Evolutionary conservation across 2,888 invertebrate genomes (phyloP), one percentile per base, ranked within the genome.

Genomic region (Polymixis flavicincta): DNA sequence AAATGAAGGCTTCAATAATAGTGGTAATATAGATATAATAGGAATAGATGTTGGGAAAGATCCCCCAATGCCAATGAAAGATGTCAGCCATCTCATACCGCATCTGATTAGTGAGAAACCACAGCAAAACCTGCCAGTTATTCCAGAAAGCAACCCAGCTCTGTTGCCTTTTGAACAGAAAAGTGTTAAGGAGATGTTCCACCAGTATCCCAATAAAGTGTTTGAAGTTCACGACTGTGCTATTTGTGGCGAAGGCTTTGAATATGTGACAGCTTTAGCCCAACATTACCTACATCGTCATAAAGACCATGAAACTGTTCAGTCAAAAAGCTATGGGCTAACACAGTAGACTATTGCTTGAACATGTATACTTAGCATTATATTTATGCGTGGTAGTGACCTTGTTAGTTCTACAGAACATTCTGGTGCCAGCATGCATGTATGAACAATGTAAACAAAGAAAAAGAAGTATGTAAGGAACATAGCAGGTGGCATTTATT

Each of bases 21-120:
- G 88, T 65, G 90, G 89, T 61, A 94, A 93, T 61, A 94, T 95
- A 76, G 95, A 95, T 78, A 94, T 96, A 52, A 94, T 95, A 66
- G 93, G 92, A 37, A 90, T 95, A 68, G 95, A 96, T 82, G 94
- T 93, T 6, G 93, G 90, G 0, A 94, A 94, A 80, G 94, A 93
- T 68, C 86, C 91, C 0, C 89, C 91, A 6, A 75, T 87, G 69
- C 90, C 91, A 8, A 82, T 91, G 37, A 92, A 93, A 86, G 91
- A 92, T 57, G 86, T 90, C 7, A 90, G 88, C 69, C 91, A 92
- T 67, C 90, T 93, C n/a, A 92, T 93, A 57, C 90, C 91, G 11
- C 92, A 92, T 76, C 74, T 93, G 11, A 87, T 91, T 28, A 88
- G 89, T 55, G 90, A 90, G 7, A 94, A 94, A 82, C 88, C 85